Base-by-base conservation (phyloP, 2,113 vertebrate genomes). In the Centropus bengalensis region DNA sequence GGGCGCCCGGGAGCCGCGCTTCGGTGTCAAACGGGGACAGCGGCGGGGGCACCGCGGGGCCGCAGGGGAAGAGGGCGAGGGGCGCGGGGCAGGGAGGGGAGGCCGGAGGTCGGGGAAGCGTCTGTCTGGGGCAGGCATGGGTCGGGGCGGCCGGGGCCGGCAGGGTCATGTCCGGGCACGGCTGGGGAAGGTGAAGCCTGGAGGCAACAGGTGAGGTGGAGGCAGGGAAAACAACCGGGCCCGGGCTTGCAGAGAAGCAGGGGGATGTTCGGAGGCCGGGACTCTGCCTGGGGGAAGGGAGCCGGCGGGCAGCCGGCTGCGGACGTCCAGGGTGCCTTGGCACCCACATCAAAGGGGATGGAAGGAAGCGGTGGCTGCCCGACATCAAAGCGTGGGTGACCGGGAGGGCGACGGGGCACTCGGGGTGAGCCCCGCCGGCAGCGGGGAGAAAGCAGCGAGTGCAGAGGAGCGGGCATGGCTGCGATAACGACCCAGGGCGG, bases 311-410 rank as follows among this genome's bases (percentile, higher is more conserved):
- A 76, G 66, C 60, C 52, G 80, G 64, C 28, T 28, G 66, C 6
- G 20, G 47, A 32, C 28, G 15, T 19, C 32, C 44, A 4, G 26
- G 14, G 33, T 42, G 75, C 71, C 55, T 70, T 67, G 75, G 88
- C 71, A 51, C 40, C 73, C 54, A 55, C 87, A 95, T 96, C 95
- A 96, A 96, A 96, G 86, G 22, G 26, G 4, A 33, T 27, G 27
- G 10, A 36, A 55, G 80, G 86, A 75, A 83, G 56, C 27, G 20
- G 86, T 21, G 75, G 66, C 19, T 76, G 73, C 51, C 24, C 52
- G 20, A 90, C 93, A 93, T 93, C 87, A 95, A 95, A 95, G 89
- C 9, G 22, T 54, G 15, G 67, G 83, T 89, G 91, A 88, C 49
- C 33, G 56, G n/a, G 86, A 80, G 93, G 68, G 74, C 70, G 38